These are phyloP conservation scores for Pygoscelis antarcticus DNA, from an alignment of 2,113 vertebrate genomes.

Conservation along the genomic window DNA sequence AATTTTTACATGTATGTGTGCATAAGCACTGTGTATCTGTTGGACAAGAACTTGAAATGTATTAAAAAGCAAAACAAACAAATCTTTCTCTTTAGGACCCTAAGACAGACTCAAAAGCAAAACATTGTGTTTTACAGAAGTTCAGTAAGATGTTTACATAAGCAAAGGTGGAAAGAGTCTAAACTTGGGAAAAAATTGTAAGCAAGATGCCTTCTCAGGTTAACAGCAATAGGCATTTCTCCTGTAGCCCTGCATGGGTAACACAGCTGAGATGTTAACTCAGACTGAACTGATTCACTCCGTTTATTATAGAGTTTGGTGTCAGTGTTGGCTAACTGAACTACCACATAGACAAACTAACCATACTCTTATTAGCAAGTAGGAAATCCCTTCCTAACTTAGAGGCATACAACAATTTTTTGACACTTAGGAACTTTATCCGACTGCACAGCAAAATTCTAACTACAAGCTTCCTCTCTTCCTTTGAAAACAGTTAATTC, in stretches of 20 bases:
- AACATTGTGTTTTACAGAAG: not conserved
- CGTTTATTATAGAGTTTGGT: not conserved
- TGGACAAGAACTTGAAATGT: not conserved
- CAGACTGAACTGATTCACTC: not conserved
- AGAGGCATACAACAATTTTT: not conserved
- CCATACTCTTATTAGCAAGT: not conserved
- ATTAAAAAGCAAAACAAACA: not conserved
- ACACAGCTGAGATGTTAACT: not conserved
- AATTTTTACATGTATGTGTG: not conserved
- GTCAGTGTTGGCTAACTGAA: not conserved
- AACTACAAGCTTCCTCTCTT: not conserved
- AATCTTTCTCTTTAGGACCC: not conserved
- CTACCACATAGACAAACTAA: not conserved
- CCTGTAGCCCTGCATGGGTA: not conserved
- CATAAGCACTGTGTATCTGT: not conserved
- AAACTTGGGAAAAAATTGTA: not conserved
- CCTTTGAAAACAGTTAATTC: not conserved
- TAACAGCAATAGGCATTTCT: not conserved
- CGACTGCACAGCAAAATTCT: not conserved
- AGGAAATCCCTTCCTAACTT: not conserved
- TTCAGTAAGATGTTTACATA: not conserved
- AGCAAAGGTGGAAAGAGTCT: not conserved
- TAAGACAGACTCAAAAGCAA: not conserved
- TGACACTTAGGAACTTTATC: not conserved
- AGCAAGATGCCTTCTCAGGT: not conserved